A percentile compares a stretch with the other conserved stretches of the same genome.
Evolutionary conservation across 2,113 vertebrate species (phyloP).

Genomic region (Epinephelus moara): DNA sequence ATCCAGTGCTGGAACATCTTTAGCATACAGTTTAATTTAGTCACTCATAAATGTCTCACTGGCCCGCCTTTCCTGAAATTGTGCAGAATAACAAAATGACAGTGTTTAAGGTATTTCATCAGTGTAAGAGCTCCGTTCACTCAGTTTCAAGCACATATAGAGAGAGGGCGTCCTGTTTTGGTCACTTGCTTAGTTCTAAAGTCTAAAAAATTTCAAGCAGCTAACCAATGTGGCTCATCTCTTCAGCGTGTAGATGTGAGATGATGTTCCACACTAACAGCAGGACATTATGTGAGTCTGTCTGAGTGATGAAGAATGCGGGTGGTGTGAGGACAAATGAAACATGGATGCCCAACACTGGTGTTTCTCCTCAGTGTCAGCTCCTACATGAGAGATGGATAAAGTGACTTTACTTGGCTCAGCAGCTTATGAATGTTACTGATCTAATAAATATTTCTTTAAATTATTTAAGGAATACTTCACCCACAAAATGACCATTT

Average conservation of each 20-base stretch:
- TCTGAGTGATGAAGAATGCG: not conserved
- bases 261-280: not conserved
- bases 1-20: slow-evolving; percentile 7
- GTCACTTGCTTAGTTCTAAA: not conserved
- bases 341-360: slow-evolving; percentile 13
- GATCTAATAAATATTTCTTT: not conserved
- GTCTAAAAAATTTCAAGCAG: slow-evolving; percentile 25
- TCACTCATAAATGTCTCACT: not conserved
- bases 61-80: not conserved
- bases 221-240: slow-evolving; percentile 11
- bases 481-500: no score
- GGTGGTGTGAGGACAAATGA: slow-evolving; percentile 5
- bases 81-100: not conserved
- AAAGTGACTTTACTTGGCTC: not conserved
- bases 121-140: not conserved
- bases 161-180: not conserved
- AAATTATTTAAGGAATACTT: not conserved
- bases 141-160: not conserved
- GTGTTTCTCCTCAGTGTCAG: slow-evolving; percentile 4
- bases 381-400: not conserved
- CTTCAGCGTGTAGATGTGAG: not conserved
- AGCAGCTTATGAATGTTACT: not conserved
- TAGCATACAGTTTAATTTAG: not conserved
- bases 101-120: not conserved
- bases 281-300: slow-evolving; percentile 35